Base-by-base conservation (phyloP, 23 tunicate genomes). In the Diplosoma virens region DNA sequence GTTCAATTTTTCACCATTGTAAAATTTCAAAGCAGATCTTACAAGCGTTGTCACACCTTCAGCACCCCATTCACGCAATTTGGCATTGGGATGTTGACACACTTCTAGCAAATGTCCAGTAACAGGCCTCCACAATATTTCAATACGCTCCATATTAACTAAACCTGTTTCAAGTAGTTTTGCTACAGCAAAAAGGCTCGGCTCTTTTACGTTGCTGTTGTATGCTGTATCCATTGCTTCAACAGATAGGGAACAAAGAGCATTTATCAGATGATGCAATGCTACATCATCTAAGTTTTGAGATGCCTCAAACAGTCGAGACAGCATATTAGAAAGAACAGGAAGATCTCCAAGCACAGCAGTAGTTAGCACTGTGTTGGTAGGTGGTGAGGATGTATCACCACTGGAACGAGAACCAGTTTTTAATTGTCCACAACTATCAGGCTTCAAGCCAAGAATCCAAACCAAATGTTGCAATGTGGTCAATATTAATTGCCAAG, bases 41-140 rank as follows among this genome's bases (percentile, higher is more conserved):
- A 92, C 97, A 32, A 92, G 41, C 16, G 97, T 70, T 1, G 85
- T 67, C 1, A 92, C 97, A 2, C 97, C 92, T 70, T 92, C 97
- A 1, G 98, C 93, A 2, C 98, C 98, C 93, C 93, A 86, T 87
- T 93, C 93, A 21, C 98, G 47, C 24, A 93, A 55, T 0, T 59
- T 20, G 28, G 67, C 37, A 48, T 93, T 93, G 4, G 93, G 82
- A 66, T 93, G 98, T 25, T 93, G 98, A 56, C 98, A 86, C 5
- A 93, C 98, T 75, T 93, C 98, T 16, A 93, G 80, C 16, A 93
- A 68, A 79, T 93, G 98, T 20, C 98, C 98, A n/a, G 98, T 88
- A 11, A 93, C 94, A 32, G 93, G 98, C 48, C 98, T 72, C 98
- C 98, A 93, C 3, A 93, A 52, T 25, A 93, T 79, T 71, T 93